phyloP scores from a whole-genome alignment of 2,888 invertebrate genomes.

The Mythimna pallens region DNA sequence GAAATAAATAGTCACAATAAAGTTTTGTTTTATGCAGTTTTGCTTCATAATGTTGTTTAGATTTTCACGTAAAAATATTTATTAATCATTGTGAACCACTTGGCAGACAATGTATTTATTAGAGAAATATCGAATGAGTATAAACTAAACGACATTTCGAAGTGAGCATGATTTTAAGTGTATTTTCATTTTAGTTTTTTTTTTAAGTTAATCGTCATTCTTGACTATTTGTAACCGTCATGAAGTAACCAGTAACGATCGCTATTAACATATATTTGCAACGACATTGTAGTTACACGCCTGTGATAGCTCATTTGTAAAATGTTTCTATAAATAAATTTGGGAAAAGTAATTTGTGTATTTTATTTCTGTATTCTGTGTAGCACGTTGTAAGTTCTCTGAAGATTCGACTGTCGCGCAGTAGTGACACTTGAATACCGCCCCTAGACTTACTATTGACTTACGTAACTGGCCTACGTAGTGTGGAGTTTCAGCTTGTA shows the following conservation, averaged over 20 bases:
- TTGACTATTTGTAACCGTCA: constrained; percentile 52
- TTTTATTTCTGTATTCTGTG: constrained; percentile 13
- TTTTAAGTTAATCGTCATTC: constrained; percentile 52
- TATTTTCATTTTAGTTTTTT: constrained; percentile 47
- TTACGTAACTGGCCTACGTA: no score
- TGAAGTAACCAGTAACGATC: constrained; percentile 51
- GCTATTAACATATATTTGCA: constrained; percentile 60
- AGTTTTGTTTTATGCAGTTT: constrained; percentile 58
- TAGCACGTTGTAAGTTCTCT: no score
- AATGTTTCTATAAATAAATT: constrained; percentile 83
- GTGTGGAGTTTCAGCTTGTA: no score
- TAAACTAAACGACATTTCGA: constrained; percentile 48
- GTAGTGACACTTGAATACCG: background rate
- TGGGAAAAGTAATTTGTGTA: constrained; percentile 67
- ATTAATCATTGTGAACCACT: constrained; percentile 29
- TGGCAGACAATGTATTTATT: constrained; percentile 13
- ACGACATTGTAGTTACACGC: constrained; percentile 74
- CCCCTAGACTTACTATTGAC: no score
- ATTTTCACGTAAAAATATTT: constrained; percentile 55
- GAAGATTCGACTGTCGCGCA: background rate
- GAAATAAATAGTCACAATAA: constrained; percentile 72
- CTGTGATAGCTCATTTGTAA: constrained; percentile 88
- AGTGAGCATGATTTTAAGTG: constrained; percentile 49
- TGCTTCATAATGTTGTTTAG: constrained; percentile 46
- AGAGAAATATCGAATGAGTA: constrained; percentile 2